These are phyloP conservation scores for Vollenhovia emeryi DNA, from an alignment of 1,140 invertebrate species.

Conservation along the genomic window DNA sequence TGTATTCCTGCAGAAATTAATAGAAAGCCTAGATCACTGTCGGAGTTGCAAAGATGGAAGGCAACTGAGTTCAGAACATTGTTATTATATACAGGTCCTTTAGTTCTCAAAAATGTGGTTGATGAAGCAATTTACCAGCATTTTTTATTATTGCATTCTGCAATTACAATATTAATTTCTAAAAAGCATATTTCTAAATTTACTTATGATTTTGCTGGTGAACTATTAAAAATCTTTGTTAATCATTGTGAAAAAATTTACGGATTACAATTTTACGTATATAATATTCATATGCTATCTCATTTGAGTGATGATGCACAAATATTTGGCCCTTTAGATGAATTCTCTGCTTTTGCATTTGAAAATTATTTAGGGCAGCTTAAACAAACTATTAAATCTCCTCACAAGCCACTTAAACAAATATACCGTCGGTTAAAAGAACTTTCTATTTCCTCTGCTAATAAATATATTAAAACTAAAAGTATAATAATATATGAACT, in stretches of 20 bases:
- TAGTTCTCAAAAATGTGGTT: conserved; percentile 1
- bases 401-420: neutral
- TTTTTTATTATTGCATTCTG: conserved; percentile 12
- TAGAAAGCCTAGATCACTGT: conserved; percentile 15
- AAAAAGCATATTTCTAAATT: neutral
- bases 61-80: neutral
- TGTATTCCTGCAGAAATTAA: neutral
- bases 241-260: neutral
- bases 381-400: neutral
- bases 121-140: neutral
- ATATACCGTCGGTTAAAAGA: neutral
- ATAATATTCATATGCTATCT: neutral
- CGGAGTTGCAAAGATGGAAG: neutral
- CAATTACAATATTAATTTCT: conserved; percentile 14
- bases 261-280: conserved; percentile 4
- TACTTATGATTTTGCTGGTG: neutral
- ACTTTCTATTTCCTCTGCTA: neutral
- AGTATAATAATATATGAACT: neutral
- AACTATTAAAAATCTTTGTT: conserved; percentile 1
- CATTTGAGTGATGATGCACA: neutral
- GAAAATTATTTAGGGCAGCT: conserved; percentile 1
- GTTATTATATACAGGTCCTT: neutral
- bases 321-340: neutral
- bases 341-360: neutral
- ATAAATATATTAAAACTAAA: neutral